Conservation (phyloP, 2,888 invertebrate genomes). For the Monoplex corrugatus region DNA sequence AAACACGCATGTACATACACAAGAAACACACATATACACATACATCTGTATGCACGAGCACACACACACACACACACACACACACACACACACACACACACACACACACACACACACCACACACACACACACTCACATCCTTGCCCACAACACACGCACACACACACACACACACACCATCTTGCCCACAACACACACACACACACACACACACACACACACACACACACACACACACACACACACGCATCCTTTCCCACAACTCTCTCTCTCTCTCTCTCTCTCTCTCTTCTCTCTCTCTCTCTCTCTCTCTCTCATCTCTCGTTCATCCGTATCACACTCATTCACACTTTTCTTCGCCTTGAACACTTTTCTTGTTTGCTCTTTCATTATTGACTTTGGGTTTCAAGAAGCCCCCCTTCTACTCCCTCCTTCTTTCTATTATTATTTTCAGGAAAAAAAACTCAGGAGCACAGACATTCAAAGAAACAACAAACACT, state of each 20-base stretch:
- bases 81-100: not conserved
- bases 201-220: constrained; percentile 12
- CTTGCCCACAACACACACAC: not conserved
- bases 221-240: constrained; percentile 6
- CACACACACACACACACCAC: not conserved
- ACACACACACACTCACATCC: not conserved
- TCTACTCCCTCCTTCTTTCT: no score
- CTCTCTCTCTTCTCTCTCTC: not conserved
- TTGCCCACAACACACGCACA: not conserved
- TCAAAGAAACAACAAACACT: no score
- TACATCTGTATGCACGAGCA: not conserved
- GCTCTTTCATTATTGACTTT: no score
- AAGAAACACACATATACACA: not conserved
- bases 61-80: not conserved
- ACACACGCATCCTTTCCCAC: not conserved
- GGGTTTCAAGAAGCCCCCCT: no score
- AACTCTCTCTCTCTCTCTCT: not conserved
- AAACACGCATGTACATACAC: not conserved
- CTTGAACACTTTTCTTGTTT: no score
- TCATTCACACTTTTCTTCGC: no score
- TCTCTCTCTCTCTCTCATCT: not conserved
- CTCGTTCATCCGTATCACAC: no score
- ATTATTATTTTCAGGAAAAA: no score
- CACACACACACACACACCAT: not conserved
- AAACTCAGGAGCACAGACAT: no score